These are phyloP conservation scores for Hydrotaea diabolus DNA, from an alignment of 2,888 invertebrate species.

Conservation along the genomic window DNA sequence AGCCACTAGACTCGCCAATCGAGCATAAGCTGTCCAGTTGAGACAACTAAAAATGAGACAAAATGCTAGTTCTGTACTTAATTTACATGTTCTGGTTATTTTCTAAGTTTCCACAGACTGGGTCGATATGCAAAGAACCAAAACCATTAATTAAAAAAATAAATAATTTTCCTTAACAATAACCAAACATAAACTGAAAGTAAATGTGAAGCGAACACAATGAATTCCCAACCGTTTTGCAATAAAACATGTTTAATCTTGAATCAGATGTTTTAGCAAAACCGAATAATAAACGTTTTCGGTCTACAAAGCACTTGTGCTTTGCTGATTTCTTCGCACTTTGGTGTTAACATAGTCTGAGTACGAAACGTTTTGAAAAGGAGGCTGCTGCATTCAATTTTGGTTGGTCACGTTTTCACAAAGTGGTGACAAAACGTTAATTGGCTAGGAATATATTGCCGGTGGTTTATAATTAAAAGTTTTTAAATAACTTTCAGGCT, in stretches of 20 bases:
- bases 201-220: conserved; percentile 11
- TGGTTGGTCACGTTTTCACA: conserved; percentile 49
- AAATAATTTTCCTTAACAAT: conserved; percentile 11
- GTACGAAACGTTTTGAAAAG: neutral
- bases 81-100: conserved; percentile 4
- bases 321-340: neutral
- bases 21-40: neutral
- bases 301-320: too few species aligned
- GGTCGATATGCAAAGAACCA: neutral
- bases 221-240: conserved; percentile 2
- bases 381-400: neutral
- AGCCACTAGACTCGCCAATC: too few species aligned
- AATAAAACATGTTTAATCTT: conserved; percentile 28
- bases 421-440: conserved; percentile 54
- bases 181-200: neutral
- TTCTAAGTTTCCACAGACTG: neutral
- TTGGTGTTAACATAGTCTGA: conserved; percentile 6
- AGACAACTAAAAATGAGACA: conserved; percentile 17
- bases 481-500: neutral
- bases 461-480: neutral
- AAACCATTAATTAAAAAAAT: conserved; percentile 5
- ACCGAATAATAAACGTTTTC: neutral
- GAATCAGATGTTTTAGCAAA: conserved; percentile 16
- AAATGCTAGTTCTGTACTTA: conserved; percentile 48
- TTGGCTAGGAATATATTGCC: conserved; percentile 20